Conservation (phyloP, 1,140 invertebrate genomes). For the Leptonema lineaticorne region DNA sequence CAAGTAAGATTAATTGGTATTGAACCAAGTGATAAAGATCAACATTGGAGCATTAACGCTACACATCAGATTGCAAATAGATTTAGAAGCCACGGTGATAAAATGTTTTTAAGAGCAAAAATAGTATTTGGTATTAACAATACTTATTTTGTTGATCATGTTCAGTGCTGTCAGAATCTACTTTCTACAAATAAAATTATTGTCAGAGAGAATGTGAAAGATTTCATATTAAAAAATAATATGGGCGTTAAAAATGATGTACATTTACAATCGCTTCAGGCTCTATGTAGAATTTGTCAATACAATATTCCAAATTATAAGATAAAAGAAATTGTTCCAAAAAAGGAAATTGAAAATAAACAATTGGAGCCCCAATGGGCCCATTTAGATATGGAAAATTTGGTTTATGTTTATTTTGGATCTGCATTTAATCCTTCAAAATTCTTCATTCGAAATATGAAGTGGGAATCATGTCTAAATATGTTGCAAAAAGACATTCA, state of each 20-base stretch:
- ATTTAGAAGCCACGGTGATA: slow-evolving; percentile 29
- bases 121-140: slow-evolving; percentile 48
- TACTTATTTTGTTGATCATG: slow-evolving; percentile 46
- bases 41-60: slow-evolving; percentile 47
- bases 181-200: neutral
- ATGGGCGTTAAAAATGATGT: slow-evolving; percentile 23
- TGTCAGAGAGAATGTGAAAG: slow-evolving; percentile 22
- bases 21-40: slow-evolving; percentile 49
- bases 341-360: slow-evolving; percentile 46
- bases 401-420: slow-evolving; percentile 46
- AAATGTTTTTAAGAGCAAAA: slow-evolving; percentile 46
- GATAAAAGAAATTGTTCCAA: slow-evolving; percentile 35
- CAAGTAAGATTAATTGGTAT: slow-evolving; percentile 48
- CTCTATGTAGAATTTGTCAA: slow-evolving; percentile 16
- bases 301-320: slow-evolving; percentile 22
- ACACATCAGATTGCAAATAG: slow-evolving; percentile 44
- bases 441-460: slow-evolving; percentile 47
- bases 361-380: slow-evolving; percentile 47
- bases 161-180: slow-evolving; percentile 26
- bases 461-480: slow-evolving; percentile 47
- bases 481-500: slow-evolving; percentile 47
- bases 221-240: slow-evolving; percentile 19
- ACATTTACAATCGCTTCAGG: slow-evolving; percentile 22
- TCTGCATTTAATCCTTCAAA: slow-evolving; percentile 44
- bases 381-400: slow-evolving; percentile 46